Base-by-base conservation (phyloP, 92 coral and sea anemone genomes). In the Siderastrea siderea region DNA sequence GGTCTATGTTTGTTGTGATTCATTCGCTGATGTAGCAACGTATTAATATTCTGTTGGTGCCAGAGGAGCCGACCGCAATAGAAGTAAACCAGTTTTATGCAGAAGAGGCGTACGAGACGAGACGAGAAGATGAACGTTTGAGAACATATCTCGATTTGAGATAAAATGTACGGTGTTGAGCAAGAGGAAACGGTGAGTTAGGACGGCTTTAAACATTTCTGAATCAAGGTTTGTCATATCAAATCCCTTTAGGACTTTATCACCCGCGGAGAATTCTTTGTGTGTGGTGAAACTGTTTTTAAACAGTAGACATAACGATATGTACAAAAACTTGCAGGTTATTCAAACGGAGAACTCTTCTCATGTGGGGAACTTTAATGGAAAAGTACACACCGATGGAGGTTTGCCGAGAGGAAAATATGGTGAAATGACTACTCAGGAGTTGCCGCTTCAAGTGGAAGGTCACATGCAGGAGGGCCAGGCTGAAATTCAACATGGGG, bases 401-500 rank as follows among this genome's bases (percentile, higher is more conserved):
- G 52, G 10, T 48, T 62, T 38, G 60, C 3, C 14, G 47, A 11
- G 71, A 67, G 9, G 47, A 26, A 47, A 58, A 66, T 26, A 46
- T 11, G 7, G 11, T 52, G 64, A 82, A 43, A 71, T 81, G 80
- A 77, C 75, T 61, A 53, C 89, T 43, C 76, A 85, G 69, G 90
- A 84, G 17, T 78, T 90, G 86, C 78, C 85, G 38, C 19, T 38
- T 43, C 67, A 54, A 46, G 16, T 68, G 85, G 85, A 67, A 67
- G 67, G 85, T 14, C 85, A 81, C 46, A 44, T 68, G 26, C 17
- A 55, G 9, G 85, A 70, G 13, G 77, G 58, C 13, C 77, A 69
- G 77, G 46, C 57, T 54, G 85, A 81, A 47, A 81, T 57, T 15
- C 85, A 81, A 81, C 55, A 69, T 26, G 85, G 53, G 7, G 85